Evolutionary conservation across 2,113 vertebrate species (phyloP).

Genomic region (cat (Felis catus)): F.catus_Fca126_mat1.0 CM031427.1:17498001-17498500

Average conservation of each 20-base stretch:
- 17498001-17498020: not conserved
- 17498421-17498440: not conserved
- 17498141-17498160: not conserved
- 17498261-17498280: not conserved
- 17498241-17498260: not conserved
- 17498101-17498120: not conserved
- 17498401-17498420: not conserved
- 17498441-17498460: not conserved
- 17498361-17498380: not conserved
- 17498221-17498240: not conserved
- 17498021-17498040: not conserved
- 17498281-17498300: not conserved
- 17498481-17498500: not conserved
- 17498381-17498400: not conserved
- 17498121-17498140: not conserved
- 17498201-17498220: not conserved
- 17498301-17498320: not conserved
- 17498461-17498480: not conserved
- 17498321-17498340: not conserved
- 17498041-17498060: not conserved
- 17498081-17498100: not conserved
- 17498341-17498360: not conserved
- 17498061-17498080: slow-evolving; percentile 41
- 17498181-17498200: not conserved
- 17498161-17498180: not conserved